Conservation (phyloP, 2,113 vertebrate species). For the Tamias sibiricus region DNA sequence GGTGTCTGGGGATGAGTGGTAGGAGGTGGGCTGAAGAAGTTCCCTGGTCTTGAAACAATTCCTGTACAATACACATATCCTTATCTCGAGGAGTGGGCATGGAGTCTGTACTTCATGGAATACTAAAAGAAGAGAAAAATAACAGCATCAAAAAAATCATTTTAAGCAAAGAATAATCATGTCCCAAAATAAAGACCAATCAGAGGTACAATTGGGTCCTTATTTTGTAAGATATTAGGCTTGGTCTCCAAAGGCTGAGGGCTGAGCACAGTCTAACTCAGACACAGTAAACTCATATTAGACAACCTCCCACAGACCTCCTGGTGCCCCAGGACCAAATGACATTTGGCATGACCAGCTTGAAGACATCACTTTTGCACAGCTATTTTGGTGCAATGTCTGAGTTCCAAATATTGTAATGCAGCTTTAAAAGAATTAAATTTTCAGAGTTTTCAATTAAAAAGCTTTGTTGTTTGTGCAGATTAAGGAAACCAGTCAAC, state of each 20-base stretch:
- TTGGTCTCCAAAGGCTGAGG: background rate
- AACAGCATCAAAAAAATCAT: background rate
- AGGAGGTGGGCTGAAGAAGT: background rate
- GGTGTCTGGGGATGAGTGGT: background rate
- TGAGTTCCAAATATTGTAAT: background rate
- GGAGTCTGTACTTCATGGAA: background rate
- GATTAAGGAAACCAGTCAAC: background rate
- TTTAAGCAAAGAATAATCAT: background rate
- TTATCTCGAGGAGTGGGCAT: background rate
- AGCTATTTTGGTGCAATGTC: background rate
- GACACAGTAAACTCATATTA: fast-evolving
- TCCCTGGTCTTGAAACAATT: background rate
- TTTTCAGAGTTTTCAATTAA: background rate
- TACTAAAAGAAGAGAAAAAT: background rate
- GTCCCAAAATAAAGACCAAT: background rate
- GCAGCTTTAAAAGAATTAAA: background rate
- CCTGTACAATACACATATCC: background rate
- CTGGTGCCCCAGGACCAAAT: background rate
- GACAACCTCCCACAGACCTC: background rate
- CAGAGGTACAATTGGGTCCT: background rate
- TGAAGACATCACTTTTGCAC: background rate
- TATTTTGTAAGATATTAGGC: background rate
- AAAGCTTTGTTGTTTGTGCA: background rate
- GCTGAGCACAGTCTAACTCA: too few species aligned
- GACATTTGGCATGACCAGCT: background rate